These are phyloP conservation scores for Zaprionus inermis DNA, from an alignment of 1,140 invertebrate species.

Conservation along the genomic window DNA sequence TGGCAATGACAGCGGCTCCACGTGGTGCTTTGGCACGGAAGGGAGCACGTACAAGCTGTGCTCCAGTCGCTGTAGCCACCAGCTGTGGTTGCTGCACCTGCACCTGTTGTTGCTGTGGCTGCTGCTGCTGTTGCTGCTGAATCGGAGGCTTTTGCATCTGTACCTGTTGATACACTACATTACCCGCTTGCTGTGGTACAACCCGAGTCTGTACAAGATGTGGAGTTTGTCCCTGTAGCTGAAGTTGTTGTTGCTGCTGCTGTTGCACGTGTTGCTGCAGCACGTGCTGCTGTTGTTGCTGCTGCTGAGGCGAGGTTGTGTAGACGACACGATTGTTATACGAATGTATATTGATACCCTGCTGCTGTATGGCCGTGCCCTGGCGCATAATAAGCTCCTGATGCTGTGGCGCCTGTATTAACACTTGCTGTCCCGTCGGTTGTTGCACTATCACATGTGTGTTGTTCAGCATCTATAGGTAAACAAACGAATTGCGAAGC, in stretches of 20 bases:
- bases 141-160: constrained; percentile 60
- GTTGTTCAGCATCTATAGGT: constrained; percentile 69
- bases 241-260: constrained; percentile 67
- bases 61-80: constrained; percentile 39
- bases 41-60: constrained; percentile 53
- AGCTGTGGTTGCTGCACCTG: constrained; percentile 55
- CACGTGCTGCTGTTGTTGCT: constrained; percentile 64
- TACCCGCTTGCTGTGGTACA: constrained; percentile 63
- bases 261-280: constrained; percentile 70
- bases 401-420: constrained; percentile 75
- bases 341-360: constrained; percentile 61
- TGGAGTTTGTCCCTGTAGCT: constrained; percentile 65
- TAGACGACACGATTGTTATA: constrained; percentile 77
- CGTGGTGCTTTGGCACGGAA: constrained; percentile 57
- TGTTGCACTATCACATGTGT: constrained; percentile 78
- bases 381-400: constrained; percentile 79
- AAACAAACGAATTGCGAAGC: not conserved
- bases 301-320: constrained; percentile 68
- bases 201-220: constrained; percentile 69
- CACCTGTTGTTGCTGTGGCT: constrained; percentile 39
- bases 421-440: constrained; percentile 66
- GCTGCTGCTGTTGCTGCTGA: constrained; percentile 43
- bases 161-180: constrained; percentile 70
- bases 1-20: constrained; percentile 53
- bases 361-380: constrained; percentile 64